Conservation (phyloP, 1,140 invertebrate genomes). For the Ylistrum balloti region DNA sequence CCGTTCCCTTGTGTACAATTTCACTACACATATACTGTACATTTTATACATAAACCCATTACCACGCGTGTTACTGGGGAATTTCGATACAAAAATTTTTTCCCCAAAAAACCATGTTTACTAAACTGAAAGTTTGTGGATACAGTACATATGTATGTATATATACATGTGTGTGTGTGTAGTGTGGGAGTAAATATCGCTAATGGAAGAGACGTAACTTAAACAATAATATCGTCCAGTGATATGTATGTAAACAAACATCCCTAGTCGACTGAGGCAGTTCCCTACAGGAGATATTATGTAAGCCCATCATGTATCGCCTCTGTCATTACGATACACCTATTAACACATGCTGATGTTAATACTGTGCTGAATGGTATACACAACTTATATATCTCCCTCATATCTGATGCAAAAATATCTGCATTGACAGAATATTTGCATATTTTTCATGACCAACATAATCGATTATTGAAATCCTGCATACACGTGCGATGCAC, state of each 20-base stretch:
- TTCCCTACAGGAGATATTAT: not conserved
- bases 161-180: no score
- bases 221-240: not conserved
- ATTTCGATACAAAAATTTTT: no score
- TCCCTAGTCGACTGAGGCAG: not conserved
- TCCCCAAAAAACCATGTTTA: no score
- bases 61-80: no score
- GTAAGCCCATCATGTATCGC: not conserved
- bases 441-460: not conserved
- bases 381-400: not conserved
- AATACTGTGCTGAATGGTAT: not conserved
- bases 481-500: not conserved
- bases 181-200: no score
- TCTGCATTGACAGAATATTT: not conserved
- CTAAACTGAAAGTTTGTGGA: no score
- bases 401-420: not conserved
- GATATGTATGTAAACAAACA: not conserved
- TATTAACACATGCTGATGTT: not conserved
- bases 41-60: no score
- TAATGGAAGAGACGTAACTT: no score
- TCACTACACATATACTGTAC: no score
- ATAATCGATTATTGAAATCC: not conserved
- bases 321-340: conserved; percentile 2
- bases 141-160: no score
- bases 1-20: no score